Percentiles rank a stretch among this genome's conserved stretches.
phyloP scores from a whole-genome alignment of 2,113 vertebrate genomes.

The Cepphus grylle region DNA sequence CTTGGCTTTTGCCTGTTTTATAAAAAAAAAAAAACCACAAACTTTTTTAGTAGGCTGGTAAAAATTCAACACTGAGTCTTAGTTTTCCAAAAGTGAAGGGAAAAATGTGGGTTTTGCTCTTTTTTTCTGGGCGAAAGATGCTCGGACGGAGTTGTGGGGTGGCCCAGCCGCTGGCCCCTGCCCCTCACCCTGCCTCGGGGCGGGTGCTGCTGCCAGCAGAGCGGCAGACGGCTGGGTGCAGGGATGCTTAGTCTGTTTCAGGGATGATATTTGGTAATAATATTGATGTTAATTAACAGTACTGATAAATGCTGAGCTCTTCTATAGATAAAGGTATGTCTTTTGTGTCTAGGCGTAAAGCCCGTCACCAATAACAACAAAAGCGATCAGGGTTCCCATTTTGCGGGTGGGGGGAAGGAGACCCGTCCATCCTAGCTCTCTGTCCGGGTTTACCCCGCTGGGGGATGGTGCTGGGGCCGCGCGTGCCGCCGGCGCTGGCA shows the following conservation, averaged over 20 bases:
- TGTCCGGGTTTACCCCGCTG: accelerated
- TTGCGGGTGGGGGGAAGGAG: not conserved
- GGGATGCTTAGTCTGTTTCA: accelerated
- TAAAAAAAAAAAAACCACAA: slow-evolving; percentile 28
- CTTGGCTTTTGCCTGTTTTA: slow-evolving; percentile 29
- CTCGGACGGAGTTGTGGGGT: not conserved
- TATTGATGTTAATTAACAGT: accelerated
- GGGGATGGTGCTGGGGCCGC: not conserved
- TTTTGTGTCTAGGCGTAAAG: not conserved
- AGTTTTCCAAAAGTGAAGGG: not conserved
- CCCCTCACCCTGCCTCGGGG: not conserved
- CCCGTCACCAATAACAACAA: not conserved
- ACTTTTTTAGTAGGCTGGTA: not conserved
- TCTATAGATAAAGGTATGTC: accelerated
- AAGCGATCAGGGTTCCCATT: accelerated
- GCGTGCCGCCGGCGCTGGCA: accelerated
- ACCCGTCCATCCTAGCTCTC: accelerated
- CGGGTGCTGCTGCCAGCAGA: accelerated
- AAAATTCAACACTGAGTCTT: not conserved
- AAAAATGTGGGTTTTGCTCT: not conserved
- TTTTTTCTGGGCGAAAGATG: not conserved
- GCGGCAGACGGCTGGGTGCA: not conserved
- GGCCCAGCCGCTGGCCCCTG: not conserved
- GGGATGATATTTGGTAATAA: not conserved
- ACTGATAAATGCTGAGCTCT: not conserved